Base-by-base conservation (phyloP, 2,113 vertebrate species). In the Mastomys natalensis region DNA sequence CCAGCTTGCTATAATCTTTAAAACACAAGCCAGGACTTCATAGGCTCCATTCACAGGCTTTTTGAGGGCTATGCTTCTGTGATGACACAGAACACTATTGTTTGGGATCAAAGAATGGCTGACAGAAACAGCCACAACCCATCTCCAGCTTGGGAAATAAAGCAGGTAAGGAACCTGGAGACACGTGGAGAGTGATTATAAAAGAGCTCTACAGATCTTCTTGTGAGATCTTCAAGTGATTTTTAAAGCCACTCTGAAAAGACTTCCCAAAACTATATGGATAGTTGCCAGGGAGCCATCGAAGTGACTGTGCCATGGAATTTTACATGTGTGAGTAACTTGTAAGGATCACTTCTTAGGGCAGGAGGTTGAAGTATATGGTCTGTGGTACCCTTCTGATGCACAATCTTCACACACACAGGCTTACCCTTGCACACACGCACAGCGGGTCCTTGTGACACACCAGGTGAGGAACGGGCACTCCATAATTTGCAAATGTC, bases 1-100 rank as follows among this genome's bases (percentile, higher is more conserved):
- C 7, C 84, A 68, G 91, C 29, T 92, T 37, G 34, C 88, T 95
- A 78, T 77, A 37, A 72, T 84, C 78, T 91, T 87, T 62, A 89
- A 80, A 48, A 89, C 93, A 91, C 87, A 80, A 21, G 19, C 22
- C 78, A 89, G 60, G 26, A 90, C 77, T 78, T 17, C 68, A 34
- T 3, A 76, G 84, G 29, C 45, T 82, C 7, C 55, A 77, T n/a
- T 87, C 60, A 89, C 74, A 68, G 40, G n/a, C 93, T 45, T n/a
- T 2, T 68, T 85, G 31, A 55, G 40, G 40, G 11, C 74, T 58
- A n/a, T 3, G 37, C 21, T n/a, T 48, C 51, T 48, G 29, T 84
- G 40, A 78, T 74, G 93, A 40, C 64, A 80, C 48, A 66, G 86
- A 73, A 51, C 80, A 94, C 37, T 53, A 72, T 31, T 68, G 4